Evolutionary conservation across 37 sponge, comb jelly and placozoan species (phyloP), one percentile per base, ranked within the genome.

Genomic region (Halichondria panicea): DNA sequence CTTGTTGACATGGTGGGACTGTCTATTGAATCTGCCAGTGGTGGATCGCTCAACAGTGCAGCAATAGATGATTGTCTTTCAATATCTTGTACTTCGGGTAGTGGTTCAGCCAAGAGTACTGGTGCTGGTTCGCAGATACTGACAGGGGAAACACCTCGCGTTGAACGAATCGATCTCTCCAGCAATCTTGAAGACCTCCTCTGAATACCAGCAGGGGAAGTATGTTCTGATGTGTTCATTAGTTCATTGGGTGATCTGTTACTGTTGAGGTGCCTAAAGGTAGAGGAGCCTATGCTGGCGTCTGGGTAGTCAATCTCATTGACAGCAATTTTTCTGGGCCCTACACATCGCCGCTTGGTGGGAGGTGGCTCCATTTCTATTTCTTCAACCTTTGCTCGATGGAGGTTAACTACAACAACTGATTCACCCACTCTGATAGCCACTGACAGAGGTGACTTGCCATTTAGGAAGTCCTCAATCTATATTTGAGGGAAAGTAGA

Each of bases 401-500:
- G 80, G 7, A 87, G 48, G 82, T 87, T 87, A 55, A 87, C 82
- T 18, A 87, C 88, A 30, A 87, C 88, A 18, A 87, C 88, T 18
- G 77, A 70, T 43, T 87, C 88, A 0, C 88, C 88, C 36, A 87
- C 52, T 40, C 88, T 58, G 55, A 87, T 81, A 13, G 88, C 81
- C 27, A 87, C 81, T 4, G 88, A 87, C 36, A 87, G 77, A 46
- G 88, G 88, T 13, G 43, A 50, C 46, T 87, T 87, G 33, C 88
- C 88, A 48, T 75, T 75, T 44, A 87, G 46, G 72, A 87, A 87
- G 52, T 81, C 82, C 62, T 87, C 88, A 87, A 87, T 87, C 88
- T 87, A 46, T 4, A 21, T n/a, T 68, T 1, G 40, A 61, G 50
- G 45, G 36, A 56, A 22, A 56, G 52, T n/a, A n/a, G n/a, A n/a